A percentile compares a stretch with the other conserved stretches of the same genome.
phyloP scores from a whole-genome alignment of 2,113 vertebrate species.

The Cromileptes altivelis region DNA sequence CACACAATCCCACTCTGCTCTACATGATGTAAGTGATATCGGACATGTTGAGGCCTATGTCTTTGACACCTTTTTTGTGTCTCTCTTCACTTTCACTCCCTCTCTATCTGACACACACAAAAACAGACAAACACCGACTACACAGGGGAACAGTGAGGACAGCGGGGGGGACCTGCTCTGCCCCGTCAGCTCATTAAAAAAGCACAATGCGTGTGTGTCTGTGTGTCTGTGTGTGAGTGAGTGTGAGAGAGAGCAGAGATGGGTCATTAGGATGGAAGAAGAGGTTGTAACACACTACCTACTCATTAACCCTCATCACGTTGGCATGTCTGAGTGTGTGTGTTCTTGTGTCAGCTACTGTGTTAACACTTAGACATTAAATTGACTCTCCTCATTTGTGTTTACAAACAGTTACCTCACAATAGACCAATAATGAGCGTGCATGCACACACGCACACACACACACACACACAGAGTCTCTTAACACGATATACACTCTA shows the following conservation, averaged over 20 bases:
- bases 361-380: conserved; percentile 50
- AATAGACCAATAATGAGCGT: conserved; percentile 34
- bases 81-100: conserved; percentile 22
- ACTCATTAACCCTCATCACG: conserved; percentile 66
- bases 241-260: conserved; percentile 24
- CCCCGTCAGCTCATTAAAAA: conserved; percentile 75
- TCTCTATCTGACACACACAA: conserved; percentile 31
- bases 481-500: conserved; percentile 23
- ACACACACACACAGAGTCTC: neutral
- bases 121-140: conserved; percentile 49
- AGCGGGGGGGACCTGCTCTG: conserved; percentile 61
- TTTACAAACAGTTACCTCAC: conserved; percentile 50
- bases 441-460: neutral
- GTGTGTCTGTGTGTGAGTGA: conserved; percentile 19
- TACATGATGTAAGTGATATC: conserved; percentile 58
- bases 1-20: conserved; percentile 25
- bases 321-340: conserved; percentile 52
- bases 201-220: conserved; percentile 33
- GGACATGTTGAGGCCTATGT: conserved; percentile 64
- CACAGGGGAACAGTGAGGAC: conserved; percentile 60
- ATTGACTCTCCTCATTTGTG: conserved; percentile 34
- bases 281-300: conserved; percentile 65
- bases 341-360: conserved; percentile 28
- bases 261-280: conserved; percentile 68
- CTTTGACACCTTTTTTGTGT: conserved; percentile 55